These are phyloP conservation scores for Rhingia rostrata DNA, from an alignment of 2,888 invertebrate species.

Conservation along the genomic window DNA sequence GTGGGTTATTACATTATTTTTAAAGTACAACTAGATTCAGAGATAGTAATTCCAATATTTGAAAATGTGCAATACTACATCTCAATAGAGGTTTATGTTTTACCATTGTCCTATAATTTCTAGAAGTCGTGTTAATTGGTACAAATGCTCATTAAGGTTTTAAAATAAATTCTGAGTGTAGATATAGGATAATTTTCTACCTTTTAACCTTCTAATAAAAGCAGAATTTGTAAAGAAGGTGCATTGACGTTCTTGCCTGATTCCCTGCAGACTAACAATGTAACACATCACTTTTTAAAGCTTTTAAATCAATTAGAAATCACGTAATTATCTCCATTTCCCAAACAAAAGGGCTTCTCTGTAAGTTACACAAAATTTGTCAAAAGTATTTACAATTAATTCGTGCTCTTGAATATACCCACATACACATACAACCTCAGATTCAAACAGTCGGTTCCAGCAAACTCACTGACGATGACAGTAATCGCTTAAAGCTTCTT, in stretches of 20 bases:
- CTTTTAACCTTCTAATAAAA: neutral
- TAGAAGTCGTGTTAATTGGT: too few species aligned
- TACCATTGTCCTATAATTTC: too few species aligned
- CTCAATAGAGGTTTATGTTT: too few species aligned
- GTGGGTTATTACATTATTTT: too few species aligned
- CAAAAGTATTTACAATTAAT: slow-evolving; percentile 39
- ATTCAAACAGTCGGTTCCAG: neutral
- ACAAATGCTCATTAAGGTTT: too few species aligned
- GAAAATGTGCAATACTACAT: too few species aligned
- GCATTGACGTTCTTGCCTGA: too few species aligned
- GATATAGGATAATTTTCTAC: neutral
- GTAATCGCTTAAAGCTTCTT: slow-evolving; percentile 56
- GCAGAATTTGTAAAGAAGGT: neutral
- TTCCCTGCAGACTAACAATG: neutral
- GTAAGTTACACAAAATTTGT: slow-evolving; percentile 40
- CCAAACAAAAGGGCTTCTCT: slow-evolving; percentile 11
- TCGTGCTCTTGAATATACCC: slow-evolving; percentile 51
- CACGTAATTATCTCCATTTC: slow-evolving; percentile 52
- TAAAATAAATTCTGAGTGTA: too few species aligned
- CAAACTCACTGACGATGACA: slow-evolving; percentile 39
- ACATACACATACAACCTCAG: slow-evolving; percentile 33
- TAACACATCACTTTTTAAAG: slow-evolving; percentile 15
- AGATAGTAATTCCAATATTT: too few species aligned
- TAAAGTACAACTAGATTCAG: too few species aligned
- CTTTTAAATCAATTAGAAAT: slow-evolving; percentile 45